phyloP scores from a whole-genome alignment of 2,113 vertebrate species.

The Hippocampus guttulatus region DNA sequence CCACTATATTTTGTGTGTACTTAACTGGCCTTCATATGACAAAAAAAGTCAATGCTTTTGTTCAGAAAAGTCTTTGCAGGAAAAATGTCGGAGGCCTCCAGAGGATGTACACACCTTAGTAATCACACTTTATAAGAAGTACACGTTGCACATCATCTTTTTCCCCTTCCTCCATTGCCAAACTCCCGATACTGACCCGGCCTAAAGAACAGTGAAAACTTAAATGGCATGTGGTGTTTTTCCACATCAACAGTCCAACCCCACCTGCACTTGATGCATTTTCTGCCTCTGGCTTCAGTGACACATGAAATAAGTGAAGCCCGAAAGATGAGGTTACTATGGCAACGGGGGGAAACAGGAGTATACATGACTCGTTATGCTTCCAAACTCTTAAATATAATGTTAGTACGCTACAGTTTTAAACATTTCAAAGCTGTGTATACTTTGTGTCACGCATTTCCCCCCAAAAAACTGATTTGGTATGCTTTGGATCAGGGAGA shows the following conservation, averaged over 20 bases:
- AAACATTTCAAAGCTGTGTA: neutral
- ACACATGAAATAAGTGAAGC: neutral
- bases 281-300: neutral
- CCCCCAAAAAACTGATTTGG: neutral
- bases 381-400: neutral
- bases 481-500: neutral
- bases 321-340: conserved; percentile 2
- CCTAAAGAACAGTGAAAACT: neutral
- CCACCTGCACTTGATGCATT: neutral
- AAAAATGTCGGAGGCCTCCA: neutral
- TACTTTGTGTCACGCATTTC: neutral
- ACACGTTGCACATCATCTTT: neutral
- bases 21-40: neutral
- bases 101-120: conserved; percentile 8
- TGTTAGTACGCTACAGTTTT: neutral
- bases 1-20: neutral
- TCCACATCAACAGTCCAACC: conserved; percentile 5
- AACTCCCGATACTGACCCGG: neutral
- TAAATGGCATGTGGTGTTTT: conserved; percentile 6
- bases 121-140: neutral
- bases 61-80: neutral
- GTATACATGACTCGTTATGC: neutral
- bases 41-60: neutral
- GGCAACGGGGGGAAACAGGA: neutral
- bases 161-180: neutral